Conservation (phyloP, 2,113 vertebrate species). For the Vicugna pacos region DNA sequence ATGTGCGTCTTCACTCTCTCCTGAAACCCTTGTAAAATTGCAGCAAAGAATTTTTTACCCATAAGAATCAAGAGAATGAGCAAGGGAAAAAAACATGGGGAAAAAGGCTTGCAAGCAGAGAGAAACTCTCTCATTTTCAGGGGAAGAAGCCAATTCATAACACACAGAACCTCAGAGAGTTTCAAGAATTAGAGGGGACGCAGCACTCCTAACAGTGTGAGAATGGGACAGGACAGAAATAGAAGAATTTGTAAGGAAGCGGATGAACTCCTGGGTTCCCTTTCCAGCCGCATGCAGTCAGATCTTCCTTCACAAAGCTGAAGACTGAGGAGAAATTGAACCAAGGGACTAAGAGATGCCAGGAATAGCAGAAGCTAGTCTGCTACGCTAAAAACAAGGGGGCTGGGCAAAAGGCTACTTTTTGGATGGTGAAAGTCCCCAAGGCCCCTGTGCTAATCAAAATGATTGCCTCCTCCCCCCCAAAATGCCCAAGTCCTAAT, state of each 20-base stretch:
- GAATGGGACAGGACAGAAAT: neutral
- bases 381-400: neutral
- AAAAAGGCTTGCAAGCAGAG: neutral
- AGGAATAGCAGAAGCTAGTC: neutral
- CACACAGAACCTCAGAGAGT: neutral
- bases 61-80: neutral
- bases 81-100: neutral
- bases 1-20: neutral
- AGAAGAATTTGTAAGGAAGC: neutral
- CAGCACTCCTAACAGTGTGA: accelerated
- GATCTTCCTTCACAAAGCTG: neutral
- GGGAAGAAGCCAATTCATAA: neutral
- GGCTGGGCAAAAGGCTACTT: neutral
- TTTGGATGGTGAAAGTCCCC: neutral
- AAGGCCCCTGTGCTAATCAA: neutral
- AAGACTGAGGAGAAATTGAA: neutral
- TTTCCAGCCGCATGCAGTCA: neutral
- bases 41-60: neutral
- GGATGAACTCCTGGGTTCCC: neutral
- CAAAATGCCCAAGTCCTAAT: neutral
- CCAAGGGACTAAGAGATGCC: neutral
- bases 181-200: neutral
- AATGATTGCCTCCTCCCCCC: neutral
- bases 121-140: neutral
- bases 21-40: constrained; percentile 20